A percentile compares a stretch with the other conserved stretches of the same genome.
Conservation (phyloP, 2,113 vertebrate genomes). For the Nanger granti region DNA sequence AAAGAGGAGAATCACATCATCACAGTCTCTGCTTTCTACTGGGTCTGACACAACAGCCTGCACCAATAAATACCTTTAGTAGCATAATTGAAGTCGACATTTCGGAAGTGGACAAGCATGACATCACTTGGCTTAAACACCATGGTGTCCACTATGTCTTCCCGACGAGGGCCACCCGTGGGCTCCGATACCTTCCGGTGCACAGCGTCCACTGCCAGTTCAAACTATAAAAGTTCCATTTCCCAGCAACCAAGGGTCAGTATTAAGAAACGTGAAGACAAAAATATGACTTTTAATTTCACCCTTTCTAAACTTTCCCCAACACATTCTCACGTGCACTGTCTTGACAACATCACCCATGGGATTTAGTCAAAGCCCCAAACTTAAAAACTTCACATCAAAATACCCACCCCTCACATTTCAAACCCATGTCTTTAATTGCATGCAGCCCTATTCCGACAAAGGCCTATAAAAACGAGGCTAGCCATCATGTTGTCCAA, state of each 20-base stretch:
- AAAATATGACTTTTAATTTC: not conserved
- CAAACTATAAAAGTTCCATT: slow-evolving; percentile 79
- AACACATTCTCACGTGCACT: not conserved
- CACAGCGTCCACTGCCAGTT: slow-evolving; percentile 93
- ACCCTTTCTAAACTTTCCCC: not conserved
- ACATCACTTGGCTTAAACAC: slow-evolving; percentile 90
- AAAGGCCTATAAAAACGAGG: not conserved
- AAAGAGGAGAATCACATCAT: not conserved
- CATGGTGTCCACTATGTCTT: slow-evolving; percentile 94
- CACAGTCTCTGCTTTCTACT: not conserved
- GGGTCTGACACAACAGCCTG: not conserved
- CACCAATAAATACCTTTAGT: slow-evolving; percentile 85
- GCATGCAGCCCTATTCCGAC: not conserved
- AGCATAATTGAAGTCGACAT: slow-evolving; percentile 92
- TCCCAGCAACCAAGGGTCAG: slow-evolving; percentile 11
- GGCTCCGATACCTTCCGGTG: slow-evolving; percentile 82
- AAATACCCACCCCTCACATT: not conserved
- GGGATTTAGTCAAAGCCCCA: not conserved
- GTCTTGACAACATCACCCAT: not conserved
- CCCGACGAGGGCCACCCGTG: slow-evolving; percentile 81
- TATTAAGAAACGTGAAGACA: not conserved
- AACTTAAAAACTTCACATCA: not conserved
- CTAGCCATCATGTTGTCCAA: not conserved
- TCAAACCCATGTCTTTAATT: not conserved
- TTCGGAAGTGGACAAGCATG: slow-evolving; percentile 89